phyloP scores from a whole-genome alignment of 2,113 vertebrate species.

The Orientallactaga bullata region DNA sequence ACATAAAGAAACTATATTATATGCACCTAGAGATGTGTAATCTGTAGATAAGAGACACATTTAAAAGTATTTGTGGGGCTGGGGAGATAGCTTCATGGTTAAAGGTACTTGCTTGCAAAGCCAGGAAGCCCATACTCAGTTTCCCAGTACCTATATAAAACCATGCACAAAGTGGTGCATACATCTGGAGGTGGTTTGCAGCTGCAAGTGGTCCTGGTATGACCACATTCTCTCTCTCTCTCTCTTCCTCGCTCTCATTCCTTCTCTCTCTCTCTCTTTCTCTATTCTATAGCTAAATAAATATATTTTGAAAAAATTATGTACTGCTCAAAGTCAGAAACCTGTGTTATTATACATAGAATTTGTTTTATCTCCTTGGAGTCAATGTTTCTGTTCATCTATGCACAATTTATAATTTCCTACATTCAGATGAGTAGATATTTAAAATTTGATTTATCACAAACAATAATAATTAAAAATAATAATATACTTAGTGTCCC shows the following conservation, averaged over 20 bases:
- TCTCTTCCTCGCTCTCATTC: too few species aligned
- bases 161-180: too few species aligned
- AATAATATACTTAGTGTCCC: not conserved
- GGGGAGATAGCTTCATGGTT: too few species aligned
- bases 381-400: not conserved
- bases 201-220: too few species aligned
- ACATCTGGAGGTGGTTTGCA: too few species aligned
- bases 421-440: not conserved
- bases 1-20: not conserved
- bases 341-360: not conserved
- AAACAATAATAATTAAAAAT: not conserved
- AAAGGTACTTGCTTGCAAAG: too few species aligned
- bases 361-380: constrained; percentile 28
- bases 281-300: too few species aligned
- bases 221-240: too few species aligned
- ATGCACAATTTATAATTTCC: not conserved
- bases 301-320: not conserved
- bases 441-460: not conserved
- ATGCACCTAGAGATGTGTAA: not conserved
- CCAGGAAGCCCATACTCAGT: too few species aligned
- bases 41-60: not conserved
- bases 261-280: too few species aligned
- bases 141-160: too few species aligned
- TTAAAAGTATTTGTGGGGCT: not conserved
- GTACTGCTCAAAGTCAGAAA: not conserved